Conservation (phyloP, 2,888 invertebrate genomes). For the Melanostoma scalare region DNA sequence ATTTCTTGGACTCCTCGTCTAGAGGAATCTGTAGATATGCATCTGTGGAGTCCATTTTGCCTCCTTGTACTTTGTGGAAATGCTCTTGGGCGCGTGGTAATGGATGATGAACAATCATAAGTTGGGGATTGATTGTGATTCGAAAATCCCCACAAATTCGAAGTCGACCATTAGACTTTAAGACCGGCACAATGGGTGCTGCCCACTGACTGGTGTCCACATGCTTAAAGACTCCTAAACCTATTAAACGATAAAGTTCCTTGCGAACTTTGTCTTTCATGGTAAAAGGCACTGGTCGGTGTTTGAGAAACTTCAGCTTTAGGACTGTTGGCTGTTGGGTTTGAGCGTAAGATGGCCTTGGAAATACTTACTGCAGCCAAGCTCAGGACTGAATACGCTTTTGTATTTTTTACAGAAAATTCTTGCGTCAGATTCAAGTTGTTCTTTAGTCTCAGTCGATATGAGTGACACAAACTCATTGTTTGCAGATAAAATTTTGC, state of each 20-base stretch:
- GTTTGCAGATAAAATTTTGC: background rate
- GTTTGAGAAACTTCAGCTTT: slow-evolving; percentile 20
- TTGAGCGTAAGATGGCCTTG: slow-evolving; percentile 12
- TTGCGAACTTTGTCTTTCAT: background rate
- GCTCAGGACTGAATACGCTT: slow-evolving; percentile 6
- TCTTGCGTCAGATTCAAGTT: background rate
- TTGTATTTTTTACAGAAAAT: slow-evolving; percentile 8
- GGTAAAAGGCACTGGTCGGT: slow-evolving; percentile 19
- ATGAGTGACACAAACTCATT: background rate
- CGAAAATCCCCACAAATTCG: slow-evolving; percentile 23
- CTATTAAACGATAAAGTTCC: background rate
- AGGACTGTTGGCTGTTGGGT: slow-evolving; percentile 8
- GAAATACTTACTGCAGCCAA: slow-evolving; percentile 19
- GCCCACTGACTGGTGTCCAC: slow-evolving; percentile 32
- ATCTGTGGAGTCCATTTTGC: background rate
- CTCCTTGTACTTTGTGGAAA: background rate
- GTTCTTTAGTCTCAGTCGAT: background rate
- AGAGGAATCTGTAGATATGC: slow-evolving; percentile 10
- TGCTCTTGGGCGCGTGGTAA: slow-evolving; percentile 5
- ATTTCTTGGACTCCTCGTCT: slow-evolving; percentile 11
- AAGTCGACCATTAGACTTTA: slow-evolving; percentile 1
- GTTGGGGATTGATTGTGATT: slow-evolving; percentile 2
- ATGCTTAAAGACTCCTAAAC: background rate
- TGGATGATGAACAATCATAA: slow-evolving; percentile 21
- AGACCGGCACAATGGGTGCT: slow-evolving; percentile 10